These are phyloP conservation scores for Melanotaenia maccullochi DNA, from an alignment of 2,797 vertebrate genomes.

Conservation along the genomic window DNA sequence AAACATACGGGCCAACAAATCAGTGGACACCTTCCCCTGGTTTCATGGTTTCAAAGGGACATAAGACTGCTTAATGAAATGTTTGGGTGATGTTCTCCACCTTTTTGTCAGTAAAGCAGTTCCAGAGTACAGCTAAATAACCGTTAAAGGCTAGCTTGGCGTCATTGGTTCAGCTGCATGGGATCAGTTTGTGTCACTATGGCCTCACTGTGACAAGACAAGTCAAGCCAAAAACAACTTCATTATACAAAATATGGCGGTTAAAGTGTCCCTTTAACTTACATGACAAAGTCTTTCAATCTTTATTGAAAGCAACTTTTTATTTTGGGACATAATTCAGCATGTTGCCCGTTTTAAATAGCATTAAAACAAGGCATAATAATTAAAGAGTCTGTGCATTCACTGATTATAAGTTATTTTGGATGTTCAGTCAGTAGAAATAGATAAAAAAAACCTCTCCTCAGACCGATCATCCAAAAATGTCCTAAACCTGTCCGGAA, in stretches of 20 bases:
- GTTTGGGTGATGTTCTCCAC: constrained; percentile 1
- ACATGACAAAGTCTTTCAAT: background rate
- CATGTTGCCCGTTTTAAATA: background rate
- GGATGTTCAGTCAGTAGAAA: constrained; percentile 48
- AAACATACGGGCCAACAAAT: constrained; percentile 68
- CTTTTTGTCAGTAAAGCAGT: constrained; percentile 8
- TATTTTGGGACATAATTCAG: background rate
- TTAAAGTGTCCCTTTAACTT: background rate
- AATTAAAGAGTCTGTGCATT: background rate
- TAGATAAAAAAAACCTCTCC: constrained; percentile 36
- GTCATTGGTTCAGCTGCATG: constrained; percentile 42
- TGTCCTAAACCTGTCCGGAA: constrained; percentile 65
- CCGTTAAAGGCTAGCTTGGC: constrained; percentile 46
- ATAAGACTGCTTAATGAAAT: background rate
- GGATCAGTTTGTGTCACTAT: constrained; percentile 50
- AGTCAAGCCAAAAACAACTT: constrained; percentile 38
- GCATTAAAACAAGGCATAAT: background rate
- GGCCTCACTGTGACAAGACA: constrained; percentile 57
- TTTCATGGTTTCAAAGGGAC: background rate
- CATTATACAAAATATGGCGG: background rate
- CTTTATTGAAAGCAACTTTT: constrained; percentile 7
- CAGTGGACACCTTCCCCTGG: constrained; percentile 21
- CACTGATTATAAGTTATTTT: constrained; percentile 24
- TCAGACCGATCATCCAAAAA: constrained; percentile 55
- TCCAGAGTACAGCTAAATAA: constrained; percentile 34